phyloP scores from a whole-genome alignment of 2,113 vertebrate genomes.

The Aythya baeri region DNA sequence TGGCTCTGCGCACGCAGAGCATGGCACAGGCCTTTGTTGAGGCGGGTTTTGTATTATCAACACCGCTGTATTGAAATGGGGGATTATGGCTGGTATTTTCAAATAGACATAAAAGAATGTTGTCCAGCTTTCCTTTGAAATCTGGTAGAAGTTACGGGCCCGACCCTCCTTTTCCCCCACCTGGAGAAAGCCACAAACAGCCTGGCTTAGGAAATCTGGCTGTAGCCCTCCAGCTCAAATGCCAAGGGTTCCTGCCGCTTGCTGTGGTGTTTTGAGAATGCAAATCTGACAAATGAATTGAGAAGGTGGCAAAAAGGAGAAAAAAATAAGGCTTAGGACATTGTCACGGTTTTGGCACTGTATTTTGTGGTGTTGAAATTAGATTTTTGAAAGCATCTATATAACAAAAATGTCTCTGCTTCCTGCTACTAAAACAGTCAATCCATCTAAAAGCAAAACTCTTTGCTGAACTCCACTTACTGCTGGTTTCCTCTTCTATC shows the following conservation, averaged over 20 bases:
- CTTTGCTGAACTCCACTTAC: background rate
- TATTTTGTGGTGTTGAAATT: background rate
- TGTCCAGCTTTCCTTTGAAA: background rate
- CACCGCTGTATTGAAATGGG: accelerated
- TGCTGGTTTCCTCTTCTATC: background rate
- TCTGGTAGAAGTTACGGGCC: background rate
- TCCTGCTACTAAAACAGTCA: background rate
- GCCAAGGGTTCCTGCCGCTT: background rate
- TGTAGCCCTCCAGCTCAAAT: background rate
- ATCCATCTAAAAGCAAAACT: background rate
- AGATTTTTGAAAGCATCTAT: background rate
- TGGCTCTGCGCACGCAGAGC: background rate
- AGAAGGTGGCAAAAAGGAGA: background rate
- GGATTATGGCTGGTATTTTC: background rate
- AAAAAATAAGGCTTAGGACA: background rate
- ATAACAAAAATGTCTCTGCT: background rate
- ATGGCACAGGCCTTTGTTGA: background rate
- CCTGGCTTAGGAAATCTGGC: background rate
- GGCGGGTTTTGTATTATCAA: background rate
- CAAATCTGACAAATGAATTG: background rate
- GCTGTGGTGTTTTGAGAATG: background rate
- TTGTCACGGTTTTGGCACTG: background rate
- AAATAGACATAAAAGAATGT: background rate
- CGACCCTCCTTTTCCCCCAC: background rate
- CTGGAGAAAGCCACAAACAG: background rate